Evolutionary conservation across 2,113 vertebrate genomes (phyloP).

Genomic region (Sigmodon hispidus): DNA sequence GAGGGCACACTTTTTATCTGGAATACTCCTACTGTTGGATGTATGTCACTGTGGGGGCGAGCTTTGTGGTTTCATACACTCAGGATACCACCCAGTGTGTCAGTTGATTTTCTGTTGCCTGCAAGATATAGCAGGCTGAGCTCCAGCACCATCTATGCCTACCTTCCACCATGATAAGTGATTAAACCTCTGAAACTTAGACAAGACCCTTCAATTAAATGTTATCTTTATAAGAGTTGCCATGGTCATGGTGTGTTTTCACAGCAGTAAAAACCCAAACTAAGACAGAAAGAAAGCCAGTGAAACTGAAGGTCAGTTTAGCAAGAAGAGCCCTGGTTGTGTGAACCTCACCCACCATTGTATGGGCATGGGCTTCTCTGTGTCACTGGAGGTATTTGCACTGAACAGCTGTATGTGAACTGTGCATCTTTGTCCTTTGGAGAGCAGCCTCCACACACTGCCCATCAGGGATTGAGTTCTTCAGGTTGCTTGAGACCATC

Average conservation of each 20-base stretch:
- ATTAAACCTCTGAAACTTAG: not conserved
- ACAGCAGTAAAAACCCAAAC: not conserved
- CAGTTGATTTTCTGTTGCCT: not conserved
- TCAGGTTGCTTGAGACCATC: not conserved
- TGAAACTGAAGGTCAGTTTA: too few species aligned
- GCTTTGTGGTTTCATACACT: not conserved
- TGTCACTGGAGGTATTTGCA: not conserved
- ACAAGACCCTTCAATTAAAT: not conserved
- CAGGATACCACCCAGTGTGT: too few species aligned
- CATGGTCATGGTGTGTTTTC: not conserved
- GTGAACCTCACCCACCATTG: rapidly evolving
- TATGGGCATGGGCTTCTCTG: not conserved
- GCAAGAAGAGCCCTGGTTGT: not conserved
- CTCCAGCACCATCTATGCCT: not conserved
- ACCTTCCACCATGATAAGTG: not conserved
- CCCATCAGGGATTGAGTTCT: not conserved
- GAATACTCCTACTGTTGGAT: not conserved
- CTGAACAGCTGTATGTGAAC: not conserved
- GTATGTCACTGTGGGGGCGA: not conserved
- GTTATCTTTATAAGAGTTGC: not conserved
- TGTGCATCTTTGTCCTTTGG: not conserved
- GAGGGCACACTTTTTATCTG: not conserved
- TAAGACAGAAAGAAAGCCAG: not conserved
- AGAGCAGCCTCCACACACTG: not conserved
- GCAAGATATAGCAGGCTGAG: not conserved